Conservation (phyloP, 2,113 vertebrate genomes). For the Sphaerodactylus townsendi region DNA sequence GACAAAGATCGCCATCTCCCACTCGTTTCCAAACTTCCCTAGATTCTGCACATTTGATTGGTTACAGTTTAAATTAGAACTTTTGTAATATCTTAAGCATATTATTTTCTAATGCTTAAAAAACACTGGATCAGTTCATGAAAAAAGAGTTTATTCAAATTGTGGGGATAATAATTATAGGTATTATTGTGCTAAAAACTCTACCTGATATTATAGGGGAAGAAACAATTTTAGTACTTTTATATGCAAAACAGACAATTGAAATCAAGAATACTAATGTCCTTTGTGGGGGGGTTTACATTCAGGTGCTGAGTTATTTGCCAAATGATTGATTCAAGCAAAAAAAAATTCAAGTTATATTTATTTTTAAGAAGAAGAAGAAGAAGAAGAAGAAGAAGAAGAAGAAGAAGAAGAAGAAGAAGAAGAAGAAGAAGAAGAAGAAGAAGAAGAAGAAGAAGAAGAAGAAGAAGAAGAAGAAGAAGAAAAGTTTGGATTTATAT, state of each 20-base stretch:
- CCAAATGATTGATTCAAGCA: not conserved
- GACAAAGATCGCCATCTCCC: no score
- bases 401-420: no score
- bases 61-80: conserved; percentile 35
- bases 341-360: not conserved
- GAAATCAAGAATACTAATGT: conserved; percentile 18
- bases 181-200: conserved; percentile 14
- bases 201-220: conserved; percentile 22
- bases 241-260: not conserved
- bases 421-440: no score
- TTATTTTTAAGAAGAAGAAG: no score
- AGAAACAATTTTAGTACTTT: not conserved
- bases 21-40: no score
- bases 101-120: conserved; percentile 19
- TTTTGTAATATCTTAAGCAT: conserved; percentile 16
- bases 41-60: conserved; percentile 2
- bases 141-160: conserved; percentile 36
- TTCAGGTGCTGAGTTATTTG: not conserved
- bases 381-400: no score
- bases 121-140: conserved; percentile 2
- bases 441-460: no score
- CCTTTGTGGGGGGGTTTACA: not conserved
- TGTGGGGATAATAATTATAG: conserved; percentile 24
- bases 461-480: no score
- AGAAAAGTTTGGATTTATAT: no score